These are phyloP conservation scores for Uria lomvia DNA, from an alignment of 2,113 vertebrate genomes.

Conservation along the genomic window DNA sequence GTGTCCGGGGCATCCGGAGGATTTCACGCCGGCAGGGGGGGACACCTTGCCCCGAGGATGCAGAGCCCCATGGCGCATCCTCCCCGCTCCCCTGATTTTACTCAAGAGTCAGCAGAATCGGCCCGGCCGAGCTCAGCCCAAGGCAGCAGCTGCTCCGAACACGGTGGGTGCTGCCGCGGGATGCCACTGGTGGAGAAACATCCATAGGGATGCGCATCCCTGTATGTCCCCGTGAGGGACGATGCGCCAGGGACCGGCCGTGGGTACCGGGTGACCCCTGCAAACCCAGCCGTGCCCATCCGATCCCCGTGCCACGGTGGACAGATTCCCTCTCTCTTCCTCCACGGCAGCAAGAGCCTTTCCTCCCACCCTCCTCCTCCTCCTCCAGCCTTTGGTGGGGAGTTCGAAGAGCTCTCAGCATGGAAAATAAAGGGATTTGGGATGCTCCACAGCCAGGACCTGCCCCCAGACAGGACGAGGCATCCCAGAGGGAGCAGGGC, in stretches of 20 bases:
- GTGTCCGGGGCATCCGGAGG: rapidly evolving
- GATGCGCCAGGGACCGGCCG: rapidly evolving
- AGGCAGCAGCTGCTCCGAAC: background rate
- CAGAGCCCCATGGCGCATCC: background rate
- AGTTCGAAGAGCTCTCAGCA: background rate
- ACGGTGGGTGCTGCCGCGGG: background rate
- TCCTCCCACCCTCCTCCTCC: background rate
- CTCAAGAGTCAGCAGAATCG: background rate
- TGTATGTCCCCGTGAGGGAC: rapidly evolving
- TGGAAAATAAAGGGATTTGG: background rate
- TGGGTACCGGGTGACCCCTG: background rate
- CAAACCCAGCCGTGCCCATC: background rate
- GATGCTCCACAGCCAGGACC: background rate
- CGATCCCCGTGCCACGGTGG: rapidly evolving
- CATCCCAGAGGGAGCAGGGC: background rate
- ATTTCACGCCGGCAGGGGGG: rapidly evolving
- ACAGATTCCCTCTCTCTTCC: background rate
- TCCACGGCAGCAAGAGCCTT: background rate
- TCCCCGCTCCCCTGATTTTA: background rate
- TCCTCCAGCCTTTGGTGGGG: background rate
- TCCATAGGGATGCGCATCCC: background rate
- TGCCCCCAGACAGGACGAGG: background rate
- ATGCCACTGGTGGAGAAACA: rapidly evolving
- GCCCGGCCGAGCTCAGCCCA: background rate
- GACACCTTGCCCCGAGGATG: background rate